These are phyloP conservation scores for Orthonevra nobilis DNA, from an alignment of 2,888 invertebrate species.

Conservation along the genomic window DNA sequence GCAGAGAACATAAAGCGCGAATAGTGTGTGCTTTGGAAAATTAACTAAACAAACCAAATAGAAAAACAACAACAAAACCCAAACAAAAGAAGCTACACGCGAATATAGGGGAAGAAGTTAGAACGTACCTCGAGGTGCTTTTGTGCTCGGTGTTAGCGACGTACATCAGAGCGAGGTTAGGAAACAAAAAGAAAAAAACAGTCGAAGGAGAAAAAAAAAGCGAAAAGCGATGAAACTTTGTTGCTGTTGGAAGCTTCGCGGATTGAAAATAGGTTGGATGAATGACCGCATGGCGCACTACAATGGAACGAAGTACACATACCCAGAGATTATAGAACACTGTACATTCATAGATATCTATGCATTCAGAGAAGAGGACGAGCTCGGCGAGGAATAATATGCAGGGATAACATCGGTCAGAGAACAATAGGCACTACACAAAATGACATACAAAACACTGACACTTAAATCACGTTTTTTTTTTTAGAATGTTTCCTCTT, in stretches of 20 bases:
- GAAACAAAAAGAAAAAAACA: constrained; percentile 15
- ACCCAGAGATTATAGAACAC: constrained; percentile 41
- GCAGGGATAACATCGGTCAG: constrained; percentile 36
- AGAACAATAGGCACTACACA: constrained; percentile 60
- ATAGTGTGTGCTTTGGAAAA: constrained; percentile 58
- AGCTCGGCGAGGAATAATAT: constrained; percentile 28
- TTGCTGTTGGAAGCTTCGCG: constrained; percentile 48
- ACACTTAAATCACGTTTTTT: constrained; percentile 68
- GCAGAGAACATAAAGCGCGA: constrained; percentile 24
- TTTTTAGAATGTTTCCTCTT: constrained; percentile 61
- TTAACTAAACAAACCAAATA: constrained; percentile 49
- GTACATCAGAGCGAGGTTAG: constrained; percentile 39
- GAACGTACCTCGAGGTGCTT: background rate
- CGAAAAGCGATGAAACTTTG: constrained; percentile 32
- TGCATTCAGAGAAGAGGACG: background rate
- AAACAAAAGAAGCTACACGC: background rate
- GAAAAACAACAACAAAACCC: constrained; percentile 35
- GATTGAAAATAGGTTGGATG: constrained; percentile 71
- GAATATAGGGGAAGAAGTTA: constrained; percentile 23
- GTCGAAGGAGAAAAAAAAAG: background rate
- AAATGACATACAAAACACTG: constrained; percentile 65
- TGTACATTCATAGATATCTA: background rate
- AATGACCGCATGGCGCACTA: constrained; percentile 66
- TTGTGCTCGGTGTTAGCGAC: no score
- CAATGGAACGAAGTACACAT: constrained; percentile 42